phyloP scores from a whole-genome alignment of 1,140 invertebrate species.

The Brachionus angularis region DNA sequence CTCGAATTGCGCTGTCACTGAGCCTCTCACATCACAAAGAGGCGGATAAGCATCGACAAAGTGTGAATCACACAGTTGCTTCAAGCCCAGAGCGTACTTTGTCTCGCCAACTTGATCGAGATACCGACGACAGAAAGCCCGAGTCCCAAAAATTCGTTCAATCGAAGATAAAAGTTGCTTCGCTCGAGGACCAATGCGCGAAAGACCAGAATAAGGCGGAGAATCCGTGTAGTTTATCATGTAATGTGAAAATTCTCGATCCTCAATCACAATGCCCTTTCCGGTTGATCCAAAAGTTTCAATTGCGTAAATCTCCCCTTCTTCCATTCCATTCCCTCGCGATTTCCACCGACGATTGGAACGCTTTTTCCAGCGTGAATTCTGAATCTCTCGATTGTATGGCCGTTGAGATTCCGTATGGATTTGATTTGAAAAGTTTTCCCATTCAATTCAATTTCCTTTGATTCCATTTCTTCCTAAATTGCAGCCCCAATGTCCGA shows the following conservation, averaged over 20 bases:
- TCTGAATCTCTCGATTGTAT: constrained; percentile 91
- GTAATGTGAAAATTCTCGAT: constrained; percentile 98
- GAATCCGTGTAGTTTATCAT: constrained; percentile 99
- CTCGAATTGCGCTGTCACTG: constrained; percentile 98
- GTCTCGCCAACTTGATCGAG: constrained; percentile 89
- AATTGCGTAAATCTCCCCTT: constrained; percentile 98
- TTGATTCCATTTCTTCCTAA: constrained; percentile 99
- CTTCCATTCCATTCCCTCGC: constrained; percentile 94
- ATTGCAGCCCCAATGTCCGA: constrained; percentile 96
- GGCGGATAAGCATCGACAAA: constrained; percentile 96
- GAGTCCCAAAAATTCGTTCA: constrained; percentile 93
- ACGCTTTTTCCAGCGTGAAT: constrained; percentile 99
- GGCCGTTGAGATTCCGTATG: constrained; percentile 95
- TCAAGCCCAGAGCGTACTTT: constrained; percentile 95
- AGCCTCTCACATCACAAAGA: constrained; percentile 92
- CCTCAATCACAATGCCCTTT: constrained; percentile 90
- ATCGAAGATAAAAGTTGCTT: constrained; percentile 89
- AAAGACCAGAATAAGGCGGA: constrained; percentile 83
- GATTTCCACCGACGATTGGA: constrained; percentile 98
- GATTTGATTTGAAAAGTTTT: constrained; percentile 92
- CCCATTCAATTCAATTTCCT: constrained; percentile 95
- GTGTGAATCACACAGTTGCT: constrained; percentile 83
- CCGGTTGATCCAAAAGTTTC: constrained; percentile 99
- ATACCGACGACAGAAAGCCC: constrained; percentile 98
- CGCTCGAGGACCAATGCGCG: constrained; percentile 79